Base-by-base conservation (phyloP, 2,888 invertebrate genomes). In the Charanyca ferruginea region DNA sequence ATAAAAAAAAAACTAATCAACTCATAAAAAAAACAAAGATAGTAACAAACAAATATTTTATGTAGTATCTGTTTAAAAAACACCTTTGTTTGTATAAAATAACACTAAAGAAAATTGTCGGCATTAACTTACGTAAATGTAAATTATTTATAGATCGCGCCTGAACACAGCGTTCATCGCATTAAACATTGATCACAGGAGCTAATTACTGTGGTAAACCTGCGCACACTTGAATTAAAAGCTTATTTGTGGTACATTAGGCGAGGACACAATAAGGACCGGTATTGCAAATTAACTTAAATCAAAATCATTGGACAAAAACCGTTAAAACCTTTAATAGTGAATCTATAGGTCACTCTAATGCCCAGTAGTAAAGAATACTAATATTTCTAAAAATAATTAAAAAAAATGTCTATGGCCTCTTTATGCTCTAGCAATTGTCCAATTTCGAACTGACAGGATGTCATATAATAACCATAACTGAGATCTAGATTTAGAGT, bases 131-230 rank as follows among this genome's bases (percentile, higher is more conserved):
- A n/a, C n/a, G n/a, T n/a, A n/a, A n/a, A n/a, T n/a, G n/a, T n/a
- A n/a, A n/a, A n/a, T n/a, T n/a, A n/a, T n/a, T n/a, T n/a, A n/a
- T n/a, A n/a, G n/a, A n/a, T 44, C 28, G 4, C 2, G 23, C 18
- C 28, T 11, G 18, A 60, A 54, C 49, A 44, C 38, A 32, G 28
- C 45, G 35, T 49, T 60, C 25, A 20, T 25, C 51, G 16, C 20
- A 54, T 62, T 58, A 48, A 47, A 44, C 32, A 32, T 32, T 44
- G 18, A 55, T 47, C 47, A 42, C 51, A 58, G 9, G 42, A 8
- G 42, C 59, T 64, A 49, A 73, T 74, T 64, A 64, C 57, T 20
- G 57, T 23, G 73, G 75, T 64, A 53, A 69, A 64, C 73, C 69
- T 13, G 32, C 20, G 25, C 66, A 44, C 32, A 64, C 63, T 57